Conservation (phyloP, 2,888 invertebrate genomes). For the Cremastinae sp. region DNA sequence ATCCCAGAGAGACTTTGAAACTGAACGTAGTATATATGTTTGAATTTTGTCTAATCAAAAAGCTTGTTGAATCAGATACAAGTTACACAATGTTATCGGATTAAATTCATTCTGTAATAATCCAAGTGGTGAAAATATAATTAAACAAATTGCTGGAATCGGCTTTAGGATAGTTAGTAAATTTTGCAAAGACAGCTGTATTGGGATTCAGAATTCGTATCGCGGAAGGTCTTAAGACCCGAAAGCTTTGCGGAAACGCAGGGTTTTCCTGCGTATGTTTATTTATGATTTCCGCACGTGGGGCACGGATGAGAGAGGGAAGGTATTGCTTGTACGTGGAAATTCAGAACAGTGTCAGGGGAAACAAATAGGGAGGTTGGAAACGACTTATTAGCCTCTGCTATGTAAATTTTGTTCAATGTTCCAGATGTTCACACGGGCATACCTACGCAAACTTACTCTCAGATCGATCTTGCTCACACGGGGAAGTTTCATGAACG, state of each 20-base stretch:
- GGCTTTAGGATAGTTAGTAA: background rate
- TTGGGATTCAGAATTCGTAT: slow-evolving; percentile 8
- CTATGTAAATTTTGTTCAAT: slow-evolving; percentile 59
- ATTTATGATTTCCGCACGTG: background rate
- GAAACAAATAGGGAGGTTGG: slow-evolving; percentile 38
- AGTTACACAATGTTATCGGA: no score
- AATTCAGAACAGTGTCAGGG: slow-evolving; percentile 1
- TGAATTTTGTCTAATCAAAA: no score
- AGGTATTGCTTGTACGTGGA: background rate
- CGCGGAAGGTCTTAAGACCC: slow-evolving; percentile 1
- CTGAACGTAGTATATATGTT: no score
- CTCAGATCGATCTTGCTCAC: background rate
- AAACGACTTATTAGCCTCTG: slow-evolving; percentile 60
- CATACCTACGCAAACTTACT: slow-evolving; percentile 33
- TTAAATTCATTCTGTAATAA: no score
- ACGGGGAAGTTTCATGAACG: no score
- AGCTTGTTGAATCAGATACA: no score
- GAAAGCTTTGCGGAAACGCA: slow-evolving; percentile 5
- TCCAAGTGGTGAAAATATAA: no score
- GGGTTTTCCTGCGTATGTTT: slow-evolving; percentile 5
- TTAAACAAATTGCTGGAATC: background rate
- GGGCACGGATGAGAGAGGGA: background rate
- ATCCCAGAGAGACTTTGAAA: no score
- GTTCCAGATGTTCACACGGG: slow-evolving; percentile 65
- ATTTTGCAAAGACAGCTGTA: background rate